Percentiles rank a stretch among this genome's conserved stretches.
Conservation (phyloP, 2,797 vertebrate genomes). For the Benthosema pterotum region DNA sequence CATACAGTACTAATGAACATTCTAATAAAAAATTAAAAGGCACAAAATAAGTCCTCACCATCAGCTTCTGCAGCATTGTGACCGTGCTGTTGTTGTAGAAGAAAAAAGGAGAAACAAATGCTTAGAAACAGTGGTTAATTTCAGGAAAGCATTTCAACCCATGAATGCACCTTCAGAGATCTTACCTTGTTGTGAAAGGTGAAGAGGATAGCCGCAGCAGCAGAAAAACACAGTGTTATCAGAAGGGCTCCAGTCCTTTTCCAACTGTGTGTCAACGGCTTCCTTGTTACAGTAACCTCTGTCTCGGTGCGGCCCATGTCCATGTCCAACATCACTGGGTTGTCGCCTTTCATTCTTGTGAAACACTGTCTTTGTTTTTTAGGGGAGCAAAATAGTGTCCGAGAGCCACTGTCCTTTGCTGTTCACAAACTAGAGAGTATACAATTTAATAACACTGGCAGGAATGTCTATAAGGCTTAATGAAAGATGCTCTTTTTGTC, state of each 20-base stretch:
- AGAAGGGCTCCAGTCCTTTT: conserved; percentile 38
- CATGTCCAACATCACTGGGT: conserved; percentile 38
- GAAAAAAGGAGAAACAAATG: conserved; percentile 18
- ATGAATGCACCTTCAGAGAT: too few relatives aligned
- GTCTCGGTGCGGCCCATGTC: neutral
- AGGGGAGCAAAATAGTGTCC: neutral
- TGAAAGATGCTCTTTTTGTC: neutral
- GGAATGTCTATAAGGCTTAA: neutral
- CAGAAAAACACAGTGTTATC: conserved; percentile 57
- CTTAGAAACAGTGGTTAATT: conserved; percentile 5
- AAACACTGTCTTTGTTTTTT: neutral
- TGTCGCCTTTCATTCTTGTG: conserved; percentile 54
- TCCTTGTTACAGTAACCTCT: neutral
- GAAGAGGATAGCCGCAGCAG: conserved; percentile 43
- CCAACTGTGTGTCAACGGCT: conserved; percentile 12
- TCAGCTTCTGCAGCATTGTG: conserved; percentile 2
- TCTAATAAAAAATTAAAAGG: too few relatives aligned
- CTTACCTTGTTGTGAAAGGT: conserved; percentile 55
- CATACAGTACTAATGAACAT: too few relatives aligned
- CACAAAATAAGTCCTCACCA: conserved; percentile 41
- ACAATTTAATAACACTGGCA: neutral
- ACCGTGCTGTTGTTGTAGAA: conserved; percentile 27
- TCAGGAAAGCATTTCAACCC: neutral
- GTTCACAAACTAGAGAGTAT: neutral
- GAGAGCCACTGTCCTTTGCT: neutral